phyloP scores from a whole-genome alignment of 1,140 invertebrate genomes.

The Leptopilina boulardi region DNA sequence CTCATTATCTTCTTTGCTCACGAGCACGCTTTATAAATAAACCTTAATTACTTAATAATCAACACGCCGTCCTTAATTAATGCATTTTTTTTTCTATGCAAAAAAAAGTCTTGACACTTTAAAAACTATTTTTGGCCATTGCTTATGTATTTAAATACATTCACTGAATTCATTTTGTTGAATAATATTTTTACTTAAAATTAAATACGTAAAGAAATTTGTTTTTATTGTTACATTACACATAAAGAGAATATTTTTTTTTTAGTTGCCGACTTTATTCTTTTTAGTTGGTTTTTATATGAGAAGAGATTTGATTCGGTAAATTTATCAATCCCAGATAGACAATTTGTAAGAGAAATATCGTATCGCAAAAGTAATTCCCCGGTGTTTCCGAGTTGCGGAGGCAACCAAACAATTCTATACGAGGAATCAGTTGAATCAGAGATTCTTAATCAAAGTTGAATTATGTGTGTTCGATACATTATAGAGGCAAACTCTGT shows the following conservation, averaged over 20 bases:
- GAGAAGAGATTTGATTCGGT: neutral
- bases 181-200: no score
- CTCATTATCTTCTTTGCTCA: neutral
- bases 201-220: no score
- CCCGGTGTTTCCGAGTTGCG: constrained; percentile 5
- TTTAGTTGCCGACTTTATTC: neutral
- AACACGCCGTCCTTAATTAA: neutral
- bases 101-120: neutral
- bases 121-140: neutral
- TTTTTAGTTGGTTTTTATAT: neutral
- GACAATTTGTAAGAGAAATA: constrained; percentile 6
- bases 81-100: no score
- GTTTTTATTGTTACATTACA: no score
- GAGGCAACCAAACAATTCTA: constrained; percentile 4
- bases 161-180: no score
- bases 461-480: constrained; percentile 8
- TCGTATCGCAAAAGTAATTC: neutral
- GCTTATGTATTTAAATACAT: no score
- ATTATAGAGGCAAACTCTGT: neutral
- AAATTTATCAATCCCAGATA: constrained; percentile 5
- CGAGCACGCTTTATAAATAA: neutral
- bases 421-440: constrained; percentile 13
- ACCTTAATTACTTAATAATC: constrained; percentile 1
- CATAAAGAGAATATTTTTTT: no score
- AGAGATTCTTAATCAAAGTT: constrained; percentile 14